Percentiles rank a stretch among this genome's conserved stretches.
These are phyloP conservation scores for Crotalus helleri DNA, from an alignment of 2,113 vertebrate species.

Conservation along the genomic window DNA sequence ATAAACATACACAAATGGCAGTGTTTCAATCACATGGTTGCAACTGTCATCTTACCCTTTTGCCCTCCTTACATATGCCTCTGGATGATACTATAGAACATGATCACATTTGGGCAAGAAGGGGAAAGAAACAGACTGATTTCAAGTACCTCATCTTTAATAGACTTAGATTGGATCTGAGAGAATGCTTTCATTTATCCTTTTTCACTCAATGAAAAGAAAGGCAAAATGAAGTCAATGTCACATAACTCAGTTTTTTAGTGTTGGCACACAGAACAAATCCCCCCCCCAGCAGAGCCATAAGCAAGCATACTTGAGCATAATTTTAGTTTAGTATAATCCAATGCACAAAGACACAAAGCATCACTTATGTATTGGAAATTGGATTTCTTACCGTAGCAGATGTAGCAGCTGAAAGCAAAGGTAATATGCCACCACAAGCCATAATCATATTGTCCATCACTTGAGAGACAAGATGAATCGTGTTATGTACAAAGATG, in stretches of 20 bases:
- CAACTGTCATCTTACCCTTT: neutral
- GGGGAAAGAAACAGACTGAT: neutral
- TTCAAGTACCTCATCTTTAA: neutral
- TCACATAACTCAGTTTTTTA: neutral
- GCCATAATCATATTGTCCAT: conserved; percentile 98
- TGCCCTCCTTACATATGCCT: neutral
- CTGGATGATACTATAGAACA: neutral
- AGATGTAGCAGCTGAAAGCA: conserved; percentile 95
- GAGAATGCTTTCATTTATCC: neutral
- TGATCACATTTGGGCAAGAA: neutral
- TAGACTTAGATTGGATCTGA: neutral
- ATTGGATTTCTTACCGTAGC: conserved; percentile 80
- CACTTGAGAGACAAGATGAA: conserved; percentile 97
- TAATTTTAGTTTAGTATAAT: conserved; percentile 2
- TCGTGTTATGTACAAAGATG: conserved; percentile 96
- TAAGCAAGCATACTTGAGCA: neutral
- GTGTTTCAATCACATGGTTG: neutral
- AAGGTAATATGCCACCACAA: conserved; percentile 93
- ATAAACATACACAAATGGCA: neutral
- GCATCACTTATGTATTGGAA: conserved; percentile 11
- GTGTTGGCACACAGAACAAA: neutral
- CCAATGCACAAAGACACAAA: conserved; percentile 23
- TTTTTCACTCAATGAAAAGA: neutral
- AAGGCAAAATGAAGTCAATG: neutral
- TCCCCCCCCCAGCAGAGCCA: neutral